Evolutionary conservation across 2,888 invertebrate genomes (phyloP).

Genomic region (Caenorhabditis sulstoni): DNA sequence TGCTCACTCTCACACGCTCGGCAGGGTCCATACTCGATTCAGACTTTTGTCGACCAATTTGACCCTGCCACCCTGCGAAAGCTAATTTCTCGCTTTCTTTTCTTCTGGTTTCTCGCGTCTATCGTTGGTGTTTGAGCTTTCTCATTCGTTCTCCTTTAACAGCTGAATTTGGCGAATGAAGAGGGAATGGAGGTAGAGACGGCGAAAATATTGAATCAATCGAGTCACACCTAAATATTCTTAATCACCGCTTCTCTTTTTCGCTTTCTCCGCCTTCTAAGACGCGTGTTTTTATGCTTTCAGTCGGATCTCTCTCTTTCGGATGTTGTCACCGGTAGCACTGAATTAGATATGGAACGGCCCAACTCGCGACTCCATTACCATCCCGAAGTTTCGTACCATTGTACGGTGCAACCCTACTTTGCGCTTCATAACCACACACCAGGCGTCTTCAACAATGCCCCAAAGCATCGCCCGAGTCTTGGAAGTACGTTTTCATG

Average conservation of each 20-base stretch:
- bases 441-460: constrained; percentile 24
- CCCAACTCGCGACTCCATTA: constrained; percentile 51
- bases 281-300: constrained; percentile 38
- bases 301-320: constrained; percentile 56
- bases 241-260: constrained; percentile 5
- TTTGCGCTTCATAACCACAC: constrained; percentile 44
- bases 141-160: constrained; percentile 15
- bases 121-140: constrained; percentile 43
- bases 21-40: constrained; percentile 48
- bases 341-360: constrained; percentile 56
- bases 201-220: constrained; percentile 34
- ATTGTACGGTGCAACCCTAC: constrained; percentile 57
- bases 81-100: constrained; percentile 20
- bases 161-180: constrained; percentile 10
- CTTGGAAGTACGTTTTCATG: constrained; percentile 43
- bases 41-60: constrained; percentile 31
- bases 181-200: constrained; percentile 9
- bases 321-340: constrained; percentile 50
- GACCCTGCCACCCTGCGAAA: not conserved
- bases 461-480: constrained; percentile 41
- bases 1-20: constrained; percentile 25
- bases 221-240: constrained; percentile 16
- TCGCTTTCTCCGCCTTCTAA: constrained; percentile 26
- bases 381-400: constrained; percentile 45
- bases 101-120: constrained; percentile 1